Base-by-base conservation (phyloP, 2,113 vertebrate genomes). In the Channa maculata region DNA sequence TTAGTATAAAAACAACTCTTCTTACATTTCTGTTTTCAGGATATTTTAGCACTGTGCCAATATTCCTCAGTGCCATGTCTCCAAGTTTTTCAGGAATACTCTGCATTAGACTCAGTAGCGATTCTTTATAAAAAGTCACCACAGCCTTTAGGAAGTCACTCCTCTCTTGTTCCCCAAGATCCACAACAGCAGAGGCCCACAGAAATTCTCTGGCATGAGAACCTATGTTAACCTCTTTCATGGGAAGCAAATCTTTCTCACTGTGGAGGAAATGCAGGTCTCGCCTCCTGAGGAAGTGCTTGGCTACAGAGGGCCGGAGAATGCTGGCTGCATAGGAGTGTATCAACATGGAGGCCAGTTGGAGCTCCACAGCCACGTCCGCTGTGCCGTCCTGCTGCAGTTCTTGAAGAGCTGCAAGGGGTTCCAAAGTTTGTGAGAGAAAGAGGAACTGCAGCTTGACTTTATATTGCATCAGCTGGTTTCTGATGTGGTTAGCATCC, bases 381-480 rank as follows among this genome's bases (percentile, higher is more conserved):
- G 37, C 15, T 0, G 5, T 4, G 11, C 50, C 71, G 1, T 9
- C 3, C 38, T 79, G 39, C 72, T 92, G 71, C 45, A 70, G 33
- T 2, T 88, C 75, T 3, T 91, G 86, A 12, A 93, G 85, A 1
- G 61, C 71, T 36, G 54, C 65, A 8, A 94, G 89, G 0, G 94
- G 91, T 51, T 91, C 77, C 73, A 95, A 38, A 0, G 90, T 37
- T 4, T 90, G 79, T 7, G 80, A 72, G 0, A 95, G 89, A 70
- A 95, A 95, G 6, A 91, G 55, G 33, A 93, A 77, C 6, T 59
- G 52, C 2, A 92, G 82, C 63, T 65, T 79, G 3, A 92, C 38
- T 36, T 73, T 53, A 1, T 53, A 36, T 45, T 91, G 65, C 41
- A 53, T 51, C 36, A 95, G 71, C 34, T 44, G 80, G 8, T 2